Conservation (phyloP, 2,888 invertebrate species). For the Rhingia campestris region DNA sequence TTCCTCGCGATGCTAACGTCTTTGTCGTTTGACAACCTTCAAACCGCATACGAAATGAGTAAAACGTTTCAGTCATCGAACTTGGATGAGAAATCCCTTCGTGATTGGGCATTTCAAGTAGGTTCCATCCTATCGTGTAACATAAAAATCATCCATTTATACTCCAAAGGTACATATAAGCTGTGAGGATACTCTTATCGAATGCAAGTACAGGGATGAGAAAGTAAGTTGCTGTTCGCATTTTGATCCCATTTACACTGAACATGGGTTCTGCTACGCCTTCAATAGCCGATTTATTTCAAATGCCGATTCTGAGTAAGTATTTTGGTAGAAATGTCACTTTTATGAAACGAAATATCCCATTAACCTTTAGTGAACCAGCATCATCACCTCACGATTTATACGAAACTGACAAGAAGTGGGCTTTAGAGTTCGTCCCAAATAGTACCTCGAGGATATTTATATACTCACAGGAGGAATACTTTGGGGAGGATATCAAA, state of each 20-base stretch:
- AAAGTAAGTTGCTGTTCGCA: conserved; percentile 86
- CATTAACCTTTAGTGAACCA: conserved; percentile 75
- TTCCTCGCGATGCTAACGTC: conserved; percentile 82
- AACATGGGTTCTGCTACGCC: conserved; percentile 89
- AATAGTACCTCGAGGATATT: conserved; percentile 81
- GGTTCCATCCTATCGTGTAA: conserved; percentile 62
- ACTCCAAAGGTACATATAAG: conserved; percentile 79
- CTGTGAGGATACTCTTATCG: conserved; percentile 86
- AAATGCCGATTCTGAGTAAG: conserved; percentile 79
- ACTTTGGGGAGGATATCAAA: conserved; percentile 87
- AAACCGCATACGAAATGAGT: conserved; percentile 76
- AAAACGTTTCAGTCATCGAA: conserved; percentile 75
- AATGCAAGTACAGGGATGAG: conserved; percentile 88
- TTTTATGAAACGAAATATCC: not conserved
- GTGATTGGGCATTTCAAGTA: conserved; percentile 79
- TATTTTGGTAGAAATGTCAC: conserved; percentile 36
- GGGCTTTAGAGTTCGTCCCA: conserved; percentile 81
- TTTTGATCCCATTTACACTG: conserved; percentile 88
- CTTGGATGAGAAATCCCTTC: conserved; percentile 77
- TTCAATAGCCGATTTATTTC: conserved; percentile 85
- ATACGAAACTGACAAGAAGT: conserved; percentile 83
- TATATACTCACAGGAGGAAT: conserved; percentile 87
- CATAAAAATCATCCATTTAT: conserved; percentile 40
- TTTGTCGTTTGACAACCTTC: conserved; percentile 82
- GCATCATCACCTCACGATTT: conserved; percentile 79